Percentiles rank a stretch among this genome's conserved stretches.
These are phyloP conservation scores for Eledone cirrhosa DNA, from an alignment of 2,888 invertebrate species.

Conservation along the genomic window DNA sequence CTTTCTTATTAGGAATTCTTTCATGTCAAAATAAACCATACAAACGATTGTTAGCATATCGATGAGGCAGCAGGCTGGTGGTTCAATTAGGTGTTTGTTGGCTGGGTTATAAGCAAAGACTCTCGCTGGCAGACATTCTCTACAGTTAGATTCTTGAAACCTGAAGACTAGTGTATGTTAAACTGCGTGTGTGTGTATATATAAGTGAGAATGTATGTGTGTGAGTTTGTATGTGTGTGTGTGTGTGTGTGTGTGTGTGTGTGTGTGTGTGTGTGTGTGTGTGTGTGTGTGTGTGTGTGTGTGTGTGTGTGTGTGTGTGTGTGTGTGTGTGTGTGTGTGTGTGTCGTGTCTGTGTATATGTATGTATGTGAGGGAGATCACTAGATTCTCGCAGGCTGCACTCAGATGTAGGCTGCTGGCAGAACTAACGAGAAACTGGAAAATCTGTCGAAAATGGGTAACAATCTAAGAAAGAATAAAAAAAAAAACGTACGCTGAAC, in stretches of 20 bases:
- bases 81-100: slow-evolving; percentile 23
- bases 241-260: too few species aligned
- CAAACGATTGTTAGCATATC: slow-evolving; percentile 18
- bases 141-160: slow-evolving; percentile 21
- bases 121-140: slow-evolving; percentile 22
- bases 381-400: slow-evolving; percentile 24
- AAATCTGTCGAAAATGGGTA: slow-evolving; percentile 21
- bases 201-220: too few species aligned
- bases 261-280: too few species aligned
- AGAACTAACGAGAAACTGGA: slow-evolving; percentile 8
- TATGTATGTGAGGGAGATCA: background rate
- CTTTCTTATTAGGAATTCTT: slow-evolving; percentile 13
- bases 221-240: too few species aligned
- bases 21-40: slow-evolving; percentile 25
- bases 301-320: too few species aligned
- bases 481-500: slow-evolving; percentile 12
- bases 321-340: too few species aligned
- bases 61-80: slow-evolving; percentile 26
- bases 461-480: background rate
- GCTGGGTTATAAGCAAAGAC: slow-evolving; percentile 18
- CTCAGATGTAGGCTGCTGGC: slow-evolving; percentile 24
- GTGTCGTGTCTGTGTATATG: too few species aligned
- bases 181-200: too few species aligned
- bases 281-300: too few species aligned
- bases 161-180: background rate